These are phyloP conservation scores for Odontomyia ornata DNA, from an alignment of 2,888 invertebrate genomes.

Conservation along the genomic window DNA sequence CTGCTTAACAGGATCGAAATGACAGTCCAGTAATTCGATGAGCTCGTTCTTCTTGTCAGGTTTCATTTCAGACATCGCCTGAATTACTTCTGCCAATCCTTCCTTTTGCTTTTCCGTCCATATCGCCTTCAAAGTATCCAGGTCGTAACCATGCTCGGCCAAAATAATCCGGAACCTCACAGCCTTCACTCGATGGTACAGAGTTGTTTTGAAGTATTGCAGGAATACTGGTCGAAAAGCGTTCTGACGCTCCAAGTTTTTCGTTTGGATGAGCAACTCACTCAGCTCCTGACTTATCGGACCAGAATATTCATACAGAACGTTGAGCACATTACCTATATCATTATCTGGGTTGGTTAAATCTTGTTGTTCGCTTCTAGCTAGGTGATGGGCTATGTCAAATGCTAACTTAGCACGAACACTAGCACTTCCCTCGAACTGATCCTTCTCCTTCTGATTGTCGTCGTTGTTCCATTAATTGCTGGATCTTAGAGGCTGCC, in stretches of 20 bases:
- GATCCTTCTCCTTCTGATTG: too few relatives aligned
- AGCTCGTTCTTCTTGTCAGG: conserved; percentile 77
- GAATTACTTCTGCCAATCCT: too few relatives aligned
- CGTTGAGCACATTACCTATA: too few relatives aligned
- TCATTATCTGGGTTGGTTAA: too few relatives aligned
- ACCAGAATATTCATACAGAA: too few relatives aligned
- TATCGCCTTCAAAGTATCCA: conserved; percentile 71
- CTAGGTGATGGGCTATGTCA: conserved; percentile 76
- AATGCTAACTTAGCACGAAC: conserved; percentile 76
- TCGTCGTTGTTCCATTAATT: too few relatives aligned
- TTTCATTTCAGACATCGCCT: conserved; percentile 69
- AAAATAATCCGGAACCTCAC: too few relatives aligned
- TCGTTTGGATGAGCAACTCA: conserved; percentile 73
- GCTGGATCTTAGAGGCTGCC: too few relatives aligned
- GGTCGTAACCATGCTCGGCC: conserved; percentile 80
- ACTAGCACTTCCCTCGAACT: too few relatives aligned
- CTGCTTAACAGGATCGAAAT: conserved; percentile 73
- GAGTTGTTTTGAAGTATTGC: conserved; percentile 62
- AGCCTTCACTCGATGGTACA: conserved; percentile 69
- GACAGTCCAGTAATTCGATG: conserved; percentile 78
- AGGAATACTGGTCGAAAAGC: conserved; percentile 64
- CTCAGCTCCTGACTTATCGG: conserved; percentile 74
- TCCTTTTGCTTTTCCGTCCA: conserved; percentile 62
- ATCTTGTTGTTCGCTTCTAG: too few relatives aligned
- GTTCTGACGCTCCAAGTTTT: conserved; percentile 73